Conservation (phyloP, 2,797 vertebrate species). For the Pseudochaenichthys georgianus region DNA sequence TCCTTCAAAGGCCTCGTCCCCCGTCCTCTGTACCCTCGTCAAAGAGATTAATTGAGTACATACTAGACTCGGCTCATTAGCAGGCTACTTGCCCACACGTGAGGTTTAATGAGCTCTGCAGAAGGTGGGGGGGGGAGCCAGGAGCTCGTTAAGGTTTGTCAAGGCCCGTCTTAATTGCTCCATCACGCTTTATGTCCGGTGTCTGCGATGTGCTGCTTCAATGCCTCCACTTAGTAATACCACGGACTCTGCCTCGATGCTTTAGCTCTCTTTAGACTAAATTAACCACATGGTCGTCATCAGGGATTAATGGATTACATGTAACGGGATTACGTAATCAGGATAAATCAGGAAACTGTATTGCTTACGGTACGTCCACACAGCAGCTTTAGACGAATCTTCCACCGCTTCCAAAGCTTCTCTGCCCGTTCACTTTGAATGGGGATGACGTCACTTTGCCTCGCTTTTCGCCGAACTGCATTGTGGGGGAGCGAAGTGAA, state of each 20-base stretch:
- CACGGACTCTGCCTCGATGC: neutral
- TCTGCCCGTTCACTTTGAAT: too few species aligned
- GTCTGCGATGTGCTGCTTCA: constrained; percentile 38
- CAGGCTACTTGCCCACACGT: constrained; percentile 51
- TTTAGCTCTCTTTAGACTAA: neutral
- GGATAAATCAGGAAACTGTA: too few species aligned
- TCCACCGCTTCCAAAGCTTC: too few species aligned
- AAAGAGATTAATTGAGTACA: constrained; percentile 75
- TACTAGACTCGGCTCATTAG: constrained; percentile 66
- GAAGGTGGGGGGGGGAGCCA: constrained; percentile 6
- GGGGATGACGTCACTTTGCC: too few species aligned
- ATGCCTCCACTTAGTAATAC: constrained; percentile 19
- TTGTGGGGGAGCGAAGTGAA: too few species aligned
- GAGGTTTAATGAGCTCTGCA: constrained; percentile 59
- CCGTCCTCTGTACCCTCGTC: constrained; percentile 34
- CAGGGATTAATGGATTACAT: too few species aligned
- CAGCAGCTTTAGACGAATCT: too few species aligned
- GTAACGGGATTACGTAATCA: too few species aligned
- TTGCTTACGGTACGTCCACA: too few species aligned
- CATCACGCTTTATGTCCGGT: constrained; percentile 48
- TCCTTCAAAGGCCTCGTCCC: constrained; percentile 10
- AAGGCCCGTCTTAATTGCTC: constrained; percentile 50
- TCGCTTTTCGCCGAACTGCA: too few species aligned
- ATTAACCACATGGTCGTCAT: too few species aligned
- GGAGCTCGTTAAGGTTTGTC: constrained; percentile 57